Conservation (phyloP, 1,140 invertebrate species). For the Aphelenchoides avenae region DNA sequence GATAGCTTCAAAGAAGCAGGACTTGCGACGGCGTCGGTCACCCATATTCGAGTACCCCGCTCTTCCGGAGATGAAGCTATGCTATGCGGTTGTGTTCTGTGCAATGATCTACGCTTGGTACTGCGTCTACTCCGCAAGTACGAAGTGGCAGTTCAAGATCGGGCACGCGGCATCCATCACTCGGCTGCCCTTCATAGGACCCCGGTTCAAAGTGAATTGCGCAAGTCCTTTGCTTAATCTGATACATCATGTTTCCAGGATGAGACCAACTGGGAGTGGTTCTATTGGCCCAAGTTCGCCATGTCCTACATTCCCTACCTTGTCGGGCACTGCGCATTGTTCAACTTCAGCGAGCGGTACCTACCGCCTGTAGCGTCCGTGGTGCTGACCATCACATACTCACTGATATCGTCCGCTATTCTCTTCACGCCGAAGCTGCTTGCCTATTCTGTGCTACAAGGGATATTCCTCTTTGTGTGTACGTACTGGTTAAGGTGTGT, state of each 20-base stretch:
- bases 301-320: conserved; percentile 41
- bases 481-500: conserved; percentile 41
- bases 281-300: conserved; percentile 51
- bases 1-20: not conserved
- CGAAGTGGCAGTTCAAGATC: conserved; percentile 47
- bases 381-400: conserved; percentile 34
- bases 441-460: conserved; percentile 43
- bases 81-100: conserved; percentile 28
- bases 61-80: conserved; percentile 51
- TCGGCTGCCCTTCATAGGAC: conserved; percentile 43
- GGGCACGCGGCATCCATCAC: conserved; percentile 39
- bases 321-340: conserved; percentile 43
- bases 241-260: conserved; percentile 38
- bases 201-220: conserved; percentile 41
- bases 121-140: conserved; percentile 45
- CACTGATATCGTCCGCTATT: conserved; percentile 32
- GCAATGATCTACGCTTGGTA: conserved; percentile 50
- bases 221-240: not conserved
- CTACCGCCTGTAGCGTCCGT: conserved; percentile 35
- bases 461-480: conserved; percentile 42
- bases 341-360: conserved; percentile 40
- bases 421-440: conserved; percentile 50
- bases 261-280: conserved; percentile 58
- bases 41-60: conserved; percentile 48
- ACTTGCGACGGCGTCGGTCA: not conserved